Conservation (phyloP, 2,888 invertebrate genomes). For the Drosophila differens region DNA sequence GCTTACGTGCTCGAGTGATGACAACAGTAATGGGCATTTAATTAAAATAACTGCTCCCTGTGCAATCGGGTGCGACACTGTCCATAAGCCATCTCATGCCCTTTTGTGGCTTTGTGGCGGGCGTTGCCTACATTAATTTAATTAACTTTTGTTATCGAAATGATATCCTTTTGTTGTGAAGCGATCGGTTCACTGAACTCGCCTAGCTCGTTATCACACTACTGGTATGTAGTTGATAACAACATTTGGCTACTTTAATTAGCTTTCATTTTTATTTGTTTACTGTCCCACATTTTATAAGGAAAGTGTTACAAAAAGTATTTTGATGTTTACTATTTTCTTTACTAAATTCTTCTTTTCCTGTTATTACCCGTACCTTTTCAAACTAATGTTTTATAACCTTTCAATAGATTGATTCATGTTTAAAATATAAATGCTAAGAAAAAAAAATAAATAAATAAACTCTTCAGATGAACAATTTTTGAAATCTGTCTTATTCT, state of each 20-base stretch:
- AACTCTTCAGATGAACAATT: not conserved
- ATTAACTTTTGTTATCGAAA: conserved; percentile 45
- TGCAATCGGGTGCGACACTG: conserved; percentile 10
- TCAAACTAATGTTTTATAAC: too few species aligned
- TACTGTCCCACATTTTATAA: not conserved
- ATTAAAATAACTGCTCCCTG: conserved; percentile 55
- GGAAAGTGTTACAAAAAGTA: not conserved
- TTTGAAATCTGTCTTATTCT: not conserved
- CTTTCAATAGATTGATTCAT: too few species aligned
- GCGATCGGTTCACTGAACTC: conserved; percentile 25
- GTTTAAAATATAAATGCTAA: too few species aligned
- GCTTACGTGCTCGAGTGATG: conserved; percentile 33
- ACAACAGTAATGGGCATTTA: conserved; percentile 63
- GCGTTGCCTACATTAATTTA: conserved; percentile 43
- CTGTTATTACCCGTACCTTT: too few species aligned
- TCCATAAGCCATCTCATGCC: conserved; percentile 4
- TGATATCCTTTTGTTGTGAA: conserved; percentile 38
- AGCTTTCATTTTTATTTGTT: not conserved
- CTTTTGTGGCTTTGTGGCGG: conserved; percentile 18
- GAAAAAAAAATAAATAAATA: too few species aligned
- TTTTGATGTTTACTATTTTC: not conserved
- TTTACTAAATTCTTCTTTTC: not conserved
- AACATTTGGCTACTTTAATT: not conserved
- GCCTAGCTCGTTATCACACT: not conserved
- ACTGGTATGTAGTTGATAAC: not conserved